Conservation (phyloP, 2,888 invertebrate genomes). For the Amblyteles armatorius region DNA sequence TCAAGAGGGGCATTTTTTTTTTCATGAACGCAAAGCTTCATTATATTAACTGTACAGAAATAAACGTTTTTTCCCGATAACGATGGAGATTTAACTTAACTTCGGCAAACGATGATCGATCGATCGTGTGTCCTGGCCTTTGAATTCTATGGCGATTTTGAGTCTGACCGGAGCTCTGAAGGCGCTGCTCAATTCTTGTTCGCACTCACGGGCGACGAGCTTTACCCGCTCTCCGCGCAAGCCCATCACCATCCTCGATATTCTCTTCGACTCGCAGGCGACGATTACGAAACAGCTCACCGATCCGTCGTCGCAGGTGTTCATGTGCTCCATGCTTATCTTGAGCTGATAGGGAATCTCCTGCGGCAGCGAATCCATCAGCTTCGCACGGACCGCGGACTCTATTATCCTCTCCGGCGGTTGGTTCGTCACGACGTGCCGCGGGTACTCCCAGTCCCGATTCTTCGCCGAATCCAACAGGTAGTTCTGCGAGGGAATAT, state of each 20-base stretch:
- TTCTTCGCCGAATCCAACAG: constrained; percentile 89
- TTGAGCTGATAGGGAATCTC: constrained; percentile 94
- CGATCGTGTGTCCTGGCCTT: not conserved
- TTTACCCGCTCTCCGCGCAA: constrained; percentile 89
- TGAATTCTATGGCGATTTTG: constrained; percentile 70
- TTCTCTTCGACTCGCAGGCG: constrained; percentile 87
- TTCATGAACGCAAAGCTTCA: not conserved
- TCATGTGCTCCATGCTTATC: constrained; percentile 89
- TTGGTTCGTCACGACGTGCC: constrained; percentile 91
- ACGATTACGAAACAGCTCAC: constrained; percentile 87
- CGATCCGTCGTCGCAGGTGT: constrained; percentile 86
- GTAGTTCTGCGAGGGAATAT: constrained; percentile 87
- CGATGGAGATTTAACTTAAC: not conserved
- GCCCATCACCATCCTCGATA: constrained; percentile 89
- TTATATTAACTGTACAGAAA: constrained; percentile 7
- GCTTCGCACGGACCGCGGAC: constrained; percentile 92
- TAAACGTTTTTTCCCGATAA: not conserved
- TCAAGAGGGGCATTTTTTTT: not conserved
- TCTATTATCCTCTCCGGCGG: constrained; percentile 89
- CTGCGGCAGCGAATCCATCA: constrained; percentile 93
- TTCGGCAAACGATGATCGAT: not conserved
- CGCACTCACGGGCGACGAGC: constrained; percentile 85
- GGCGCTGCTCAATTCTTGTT: constrained; percentile 76
- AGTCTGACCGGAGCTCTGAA: constrained; percentile 76
- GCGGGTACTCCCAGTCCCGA: constrained; percentile 89